Evolutionary conservation across 2,888 invertebrate species (phyloP).

Genomic region (Drymonia ruficornis): DNA sequence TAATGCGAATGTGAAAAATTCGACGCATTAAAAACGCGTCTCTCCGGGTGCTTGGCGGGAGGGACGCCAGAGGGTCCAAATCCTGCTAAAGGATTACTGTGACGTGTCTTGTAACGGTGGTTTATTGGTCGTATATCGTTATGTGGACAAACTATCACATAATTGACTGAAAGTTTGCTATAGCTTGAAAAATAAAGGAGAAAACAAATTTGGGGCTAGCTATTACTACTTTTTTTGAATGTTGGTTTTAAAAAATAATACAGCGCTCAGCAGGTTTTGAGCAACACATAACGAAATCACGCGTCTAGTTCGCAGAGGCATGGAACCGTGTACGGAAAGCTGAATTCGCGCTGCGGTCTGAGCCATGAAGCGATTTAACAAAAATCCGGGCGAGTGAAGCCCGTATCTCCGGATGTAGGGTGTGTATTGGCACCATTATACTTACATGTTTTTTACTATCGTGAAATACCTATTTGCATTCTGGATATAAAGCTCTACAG

Average conservation of each 20-base stretch:
- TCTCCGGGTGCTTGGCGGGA: conserved; percentile 13
- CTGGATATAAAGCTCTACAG: too few species aligned
- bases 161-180: too few species aligned
- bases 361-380: not conserved
- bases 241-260: too few species aligned
- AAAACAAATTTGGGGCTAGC: too few species aligned
- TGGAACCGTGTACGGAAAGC: not conserved
- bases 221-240: too few species aligned
- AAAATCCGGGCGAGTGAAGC: not conserved
- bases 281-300: not conserved
- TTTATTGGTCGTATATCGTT: not conserved
- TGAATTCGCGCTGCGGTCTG: not conserved
- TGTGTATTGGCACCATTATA: not conserved
- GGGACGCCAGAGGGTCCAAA: conserved; percentile 6
- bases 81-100: conserved; percentile 3
- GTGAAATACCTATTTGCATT: too few species aligned
- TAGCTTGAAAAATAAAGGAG: too few species aligned
- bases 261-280: not conserved
- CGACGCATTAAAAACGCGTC: conserved; percentile 27
- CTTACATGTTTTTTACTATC: not conserved
- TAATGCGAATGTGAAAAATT: conserved; percentile 23
- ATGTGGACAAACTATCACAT: too few species aligned
- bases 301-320: not conserved
- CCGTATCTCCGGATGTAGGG: not conserved
- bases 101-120: not conserved